A percentile compares a stretch with the other conserved stretches of the same genome.
Conservation (phyloP, 1,140 invertebrate species). For the Trypoxylus dichotomus region DNA sequence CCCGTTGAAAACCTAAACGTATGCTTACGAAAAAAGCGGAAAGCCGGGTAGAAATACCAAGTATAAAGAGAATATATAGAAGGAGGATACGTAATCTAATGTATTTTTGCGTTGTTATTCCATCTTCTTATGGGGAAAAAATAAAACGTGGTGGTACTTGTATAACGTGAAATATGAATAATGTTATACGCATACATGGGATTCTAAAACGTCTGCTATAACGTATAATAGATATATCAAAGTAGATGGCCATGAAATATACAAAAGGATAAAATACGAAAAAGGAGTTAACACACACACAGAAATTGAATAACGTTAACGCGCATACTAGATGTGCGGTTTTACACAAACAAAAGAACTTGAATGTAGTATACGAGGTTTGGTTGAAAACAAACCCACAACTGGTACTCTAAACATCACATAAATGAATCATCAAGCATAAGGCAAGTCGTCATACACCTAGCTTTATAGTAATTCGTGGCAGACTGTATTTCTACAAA, state of each 20-base stretch:
- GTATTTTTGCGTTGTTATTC: not conserved
- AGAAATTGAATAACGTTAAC: conserved; percentile 19
- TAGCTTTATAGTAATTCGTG: too few species aligned
- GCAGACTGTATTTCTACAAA: too few species aligned
- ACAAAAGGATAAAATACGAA: conserved; percentile 14
- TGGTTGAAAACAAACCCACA: too few species aligned
- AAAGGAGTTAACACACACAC: conserved; percentile 11
- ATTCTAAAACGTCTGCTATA: conserved; percentile 7
- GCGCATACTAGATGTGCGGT: not conserved
- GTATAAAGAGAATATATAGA: not conserved
- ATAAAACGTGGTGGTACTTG: not conserved
- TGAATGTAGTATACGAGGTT: too few species aligned
- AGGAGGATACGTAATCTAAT: not conserved
- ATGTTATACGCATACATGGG: not conserved
- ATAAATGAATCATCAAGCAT: too few species aligned
- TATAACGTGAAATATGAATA: conserved; percentile 16
- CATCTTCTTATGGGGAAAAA: not conserved
- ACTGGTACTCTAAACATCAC: too few species aligned
- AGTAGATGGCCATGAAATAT: conserved; percentile 21
- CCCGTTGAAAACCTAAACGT: not conserved
- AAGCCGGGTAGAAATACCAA: not conserved
- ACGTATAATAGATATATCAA: conserved; percentile 20
- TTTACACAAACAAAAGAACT: not conserved
- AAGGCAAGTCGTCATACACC: too few species aligned
- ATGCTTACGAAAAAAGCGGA: not conserved